Conservation (phyloP, 2,113 vertebrate species). For the Oreochromis tanganicae region DNA sequence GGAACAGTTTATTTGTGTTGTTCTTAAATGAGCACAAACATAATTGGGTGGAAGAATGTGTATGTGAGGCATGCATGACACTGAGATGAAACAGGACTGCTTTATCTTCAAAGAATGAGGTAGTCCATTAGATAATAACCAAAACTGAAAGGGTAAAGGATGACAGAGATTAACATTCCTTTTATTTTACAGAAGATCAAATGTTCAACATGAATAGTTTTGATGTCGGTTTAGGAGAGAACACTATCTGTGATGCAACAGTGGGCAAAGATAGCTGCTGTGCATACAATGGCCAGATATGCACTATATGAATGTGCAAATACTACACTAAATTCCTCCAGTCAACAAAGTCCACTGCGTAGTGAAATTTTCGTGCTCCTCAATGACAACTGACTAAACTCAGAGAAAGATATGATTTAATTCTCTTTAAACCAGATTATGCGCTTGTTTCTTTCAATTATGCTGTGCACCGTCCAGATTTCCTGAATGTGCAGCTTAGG, state of each 20-base stretch:
- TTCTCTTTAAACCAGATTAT: slow-evolving; percentile 49
- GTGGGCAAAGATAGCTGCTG: background rate
- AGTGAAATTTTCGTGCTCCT: background rate
- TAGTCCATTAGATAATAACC: background rate
- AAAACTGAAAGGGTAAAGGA: background rate
- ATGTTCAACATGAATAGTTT: background rate
- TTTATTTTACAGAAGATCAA: background rate
- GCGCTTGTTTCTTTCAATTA: slow-evolving; percentile 52
- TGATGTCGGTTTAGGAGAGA: background rate
- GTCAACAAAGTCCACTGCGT: background rate
- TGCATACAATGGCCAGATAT: background rate
- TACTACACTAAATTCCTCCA: background rate
- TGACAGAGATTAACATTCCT: background rate
- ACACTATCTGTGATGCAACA: background rate
- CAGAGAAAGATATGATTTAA: slow-evolving; percentile 34
- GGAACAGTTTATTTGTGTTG: background rate
- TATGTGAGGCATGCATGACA: background rate
- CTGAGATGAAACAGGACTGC: background rate
- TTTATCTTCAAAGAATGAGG: background rate
- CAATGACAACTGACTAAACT: background rate
- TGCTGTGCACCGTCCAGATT: background rate
- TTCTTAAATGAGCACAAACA: background rate
- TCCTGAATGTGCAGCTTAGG: background rate
- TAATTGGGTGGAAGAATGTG: background rate
- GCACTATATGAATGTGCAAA: background rate